Evolutionary conservation across 2,113 vertebrate genomes (phyloP), one percentile per base, ranked within the genome.

Genomic region (Suncus etruscus): DNA sequence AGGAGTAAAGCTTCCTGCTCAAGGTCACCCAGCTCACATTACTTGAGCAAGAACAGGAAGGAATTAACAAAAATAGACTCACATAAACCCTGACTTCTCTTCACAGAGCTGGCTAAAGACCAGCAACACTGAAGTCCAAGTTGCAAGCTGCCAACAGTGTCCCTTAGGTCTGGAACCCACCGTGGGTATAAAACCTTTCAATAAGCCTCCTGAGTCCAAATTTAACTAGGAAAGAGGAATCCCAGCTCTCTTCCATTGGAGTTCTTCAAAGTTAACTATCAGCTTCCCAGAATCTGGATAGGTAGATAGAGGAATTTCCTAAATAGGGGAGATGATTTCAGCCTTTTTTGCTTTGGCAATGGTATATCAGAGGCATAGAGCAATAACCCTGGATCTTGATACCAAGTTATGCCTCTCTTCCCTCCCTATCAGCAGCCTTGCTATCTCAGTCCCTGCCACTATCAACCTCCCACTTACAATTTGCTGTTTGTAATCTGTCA

Each of bases 401-500:
- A 65, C 32, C 29, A 3, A 74, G 10, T 4, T 58, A 27, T 11
- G 54, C 22, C 29, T 83, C 20, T 66, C 47, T 20, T 73, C 29
- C 51, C 76, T 73, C 29, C 47, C 76, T 18, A 1, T 78, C 83
- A 82, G 87, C 65, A 93, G 61, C 87, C 86, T 78, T 76, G 76
- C 69, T 91, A 27, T 78, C 47, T 11, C 47, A 58, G 45, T 68
- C 58, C 24, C 84, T 68, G 75, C 76, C 87, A 85, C 58, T 32
- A 45, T 68, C 65, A 48, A 45, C n/a, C 61, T 92, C 51, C 27
- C 65, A 20, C 61, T 87, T 87, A 63, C 47, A 77, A 79, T 87
- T 48, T 94, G 85, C 79, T 94, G 87, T 69, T 79, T 86, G 76
- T 94, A 82, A 84, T 92, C 92, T 84, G 70, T 94, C 90, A 94